Evolutionary conservation across 2,797 vertebrate genomes (phyloP).

Genomic region (Menidia menidia): DNA sequence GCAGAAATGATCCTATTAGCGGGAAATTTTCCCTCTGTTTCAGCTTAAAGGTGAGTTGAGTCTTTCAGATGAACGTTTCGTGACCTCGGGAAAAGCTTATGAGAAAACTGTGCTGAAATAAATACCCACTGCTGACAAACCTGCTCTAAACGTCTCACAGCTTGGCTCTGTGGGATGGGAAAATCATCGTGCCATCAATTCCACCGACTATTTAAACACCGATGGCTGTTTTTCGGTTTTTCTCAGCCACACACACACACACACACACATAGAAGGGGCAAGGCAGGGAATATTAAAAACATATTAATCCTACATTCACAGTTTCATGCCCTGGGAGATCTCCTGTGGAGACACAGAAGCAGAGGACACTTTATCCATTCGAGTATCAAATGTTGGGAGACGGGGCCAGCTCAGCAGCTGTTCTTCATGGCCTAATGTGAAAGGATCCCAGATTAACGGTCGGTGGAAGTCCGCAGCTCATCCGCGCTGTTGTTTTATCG

Average conservation of each 20-base stretch:
- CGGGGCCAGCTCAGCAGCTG: conserved; percentile 55
- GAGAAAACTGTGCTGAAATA: conserved; percentile 45
- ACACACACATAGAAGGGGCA: conserved; percentile 8
- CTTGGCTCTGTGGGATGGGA: conserved; percentile 27
- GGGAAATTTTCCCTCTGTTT: conserved; percentile 5
- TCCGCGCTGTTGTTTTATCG: neutral
- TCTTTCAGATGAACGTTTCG: conserved; percentile 15
- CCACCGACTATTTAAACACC: conserved; percentile 10
- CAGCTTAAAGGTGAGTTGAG: conserved; percentile 7
- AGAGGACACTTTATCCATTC: conserved; percentile 46
- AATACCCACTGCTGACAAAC: conserved; percentile 46
- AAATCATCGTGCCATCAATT: conserved; percentile 38
- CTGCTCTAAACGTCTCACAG: conserved; percentile 27
- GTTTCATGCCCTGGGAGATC: conserved; percentile 44
- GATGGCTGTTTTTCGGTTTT: conserved; percentile 5
- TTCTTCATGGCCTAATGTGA: conserved; percentile 15
- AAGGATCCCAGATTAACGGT: conserved; percentile 14
- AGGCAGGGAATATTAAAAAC: conserved; percentile 35
- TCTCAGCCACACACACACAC: conserved; percentile 4
- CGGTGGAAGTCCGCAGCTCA: neutral
- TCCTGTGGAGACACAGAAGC: conserved; percentile 22
- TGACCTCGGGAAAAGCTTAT: conserved; percentile 13
- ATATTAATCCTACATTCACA: conserved; percentile 43
- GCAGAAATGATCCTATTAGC: neutral
- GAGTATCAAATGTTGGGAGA: conserved; percentile 34